Evolutionary conservation across 2,113 vertebrate genomes (phyloP).

Genomic region (Cavia aperea): DNA sequence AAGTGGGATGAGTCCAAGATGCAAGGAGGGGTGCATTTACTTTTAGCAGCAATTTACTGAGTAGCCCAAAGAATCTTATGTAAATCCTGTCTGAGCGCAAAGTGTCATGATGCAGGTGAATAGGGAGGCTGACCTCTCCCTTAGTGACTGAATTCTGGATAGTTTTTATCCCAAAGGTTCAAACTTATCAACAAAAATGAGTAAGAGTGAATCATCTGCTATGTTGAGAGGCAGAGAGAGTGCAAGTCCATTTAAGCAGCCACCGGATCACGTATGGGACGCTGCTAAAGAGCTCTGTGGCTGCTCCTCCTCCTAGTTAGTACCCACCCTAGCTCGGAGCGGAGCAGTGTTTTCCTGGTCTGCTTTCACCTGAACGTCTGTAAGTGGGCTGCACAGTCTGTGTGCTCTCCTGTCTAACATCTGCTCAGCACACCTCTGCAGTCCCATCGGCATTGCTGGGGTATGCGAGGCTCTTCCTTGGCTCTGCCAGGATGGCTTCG

Average conservation of each 20-base stretch:
- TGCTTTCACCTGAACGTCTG: background rate
- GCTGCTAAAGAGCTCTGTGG: background rate
- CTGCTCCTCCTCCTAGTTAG: constrained; percentile 1
- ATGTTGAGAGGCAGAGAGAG: background rate
- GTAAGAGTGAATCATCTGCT: background rate
- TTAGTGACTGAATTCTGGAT: background rate
- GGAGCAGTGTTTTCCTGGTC: background rate
- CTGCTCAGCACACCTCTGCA: background rate
- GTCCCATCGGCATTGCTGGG: background rate
- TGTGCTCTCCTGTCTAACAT: background rate
- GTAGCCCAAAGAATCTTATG: background rate
- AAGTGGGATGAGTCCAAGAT: background rate
- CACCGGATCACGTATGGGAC: background rate
- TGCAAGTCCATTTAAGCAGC: background rate
- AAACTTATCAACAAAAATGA: constrained; percentile 15
- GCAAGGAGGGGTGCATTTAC: background rate
- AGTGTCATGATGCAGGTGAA: background rate
- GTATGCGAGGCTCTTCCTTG: background rate
- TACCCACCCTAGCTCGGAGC: background rate
- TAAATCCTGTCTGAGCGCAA: background rate
- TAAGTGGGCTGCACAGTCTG: background rate
- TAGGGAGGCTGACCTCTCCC: background rate
- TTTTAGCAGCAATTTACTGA: background rate
- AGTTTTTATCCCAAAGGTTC: background rate
- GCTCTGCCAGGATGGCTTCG: background rate